These are phyloP conservation scores for Camponotus floridanus DNA, from an alignment of 1,140 invertebrate species.

Conservation along the genomic window DNA sequence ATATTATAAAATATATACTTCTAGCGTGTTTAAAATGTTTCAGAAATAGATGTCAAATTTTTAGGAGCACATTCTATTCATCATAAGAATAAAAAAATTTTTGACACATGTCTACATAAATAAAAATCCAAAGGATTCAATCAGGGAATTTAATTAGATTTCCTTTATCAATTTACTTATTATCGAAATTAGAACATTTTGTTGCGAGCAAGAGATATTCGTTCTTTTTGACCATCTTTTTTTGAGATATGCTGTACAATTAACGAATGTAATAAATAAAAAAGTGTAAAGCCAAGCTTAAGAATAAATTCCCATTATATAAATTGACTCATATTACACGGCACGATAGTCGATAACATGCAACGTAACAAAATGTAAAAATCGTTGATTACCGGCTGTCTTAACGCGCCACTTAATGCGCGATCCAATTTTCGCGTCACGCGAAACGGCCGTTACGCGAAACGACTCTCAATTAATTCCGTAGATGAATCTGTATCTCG, in stretches of 20 bases:
- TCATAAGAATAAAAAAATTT: too few species aligned
- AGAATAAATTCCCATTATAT: not conserved
- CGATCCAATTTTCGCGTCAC: slow-evolving; percentile 46
- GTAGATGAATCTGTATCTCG: slow-evolving; percentile 8
- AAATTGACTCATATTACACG: slow-evolving; percentile 8
- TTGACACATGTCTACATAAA: too few species aligned
- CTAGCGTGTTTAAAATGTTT: too few species aligned
- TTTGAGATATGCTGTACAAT: not conserved
- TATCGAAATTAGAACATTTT: too few species aligned
- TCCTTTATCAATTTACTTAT: too few species aligned
- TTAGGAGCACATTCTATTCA: too few species aligned
- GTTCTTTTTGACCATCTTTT: not conserved
- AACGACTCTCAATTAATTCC: slow-evolving; percentile 36
- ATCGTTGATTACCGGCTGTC: slow-evolving; percentile 1
- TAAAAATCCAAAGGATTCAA: too few species aligned
- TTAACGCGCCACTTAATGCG: slow-evolving; percentile 15
- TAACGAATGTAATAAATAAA: not conserved
- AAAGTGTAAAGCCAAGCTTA: not conserved
- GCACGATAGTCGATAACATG: not conserved
- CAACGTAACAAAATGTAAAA: slow-evolving; percentile 30
- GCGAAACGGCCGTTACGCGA: slow-evolving; percentile 26
- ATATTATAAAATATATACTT: too few species aligned
- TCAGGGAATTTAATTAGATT: too few species aligned
- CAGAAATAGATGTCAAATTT: too few species aligned
- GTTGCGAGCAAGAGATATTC: too few species aligned